phyloP scores from a whole-genome alignment of 1,140 invertebrate genomes.

The Grapholita molesta region DNA sequence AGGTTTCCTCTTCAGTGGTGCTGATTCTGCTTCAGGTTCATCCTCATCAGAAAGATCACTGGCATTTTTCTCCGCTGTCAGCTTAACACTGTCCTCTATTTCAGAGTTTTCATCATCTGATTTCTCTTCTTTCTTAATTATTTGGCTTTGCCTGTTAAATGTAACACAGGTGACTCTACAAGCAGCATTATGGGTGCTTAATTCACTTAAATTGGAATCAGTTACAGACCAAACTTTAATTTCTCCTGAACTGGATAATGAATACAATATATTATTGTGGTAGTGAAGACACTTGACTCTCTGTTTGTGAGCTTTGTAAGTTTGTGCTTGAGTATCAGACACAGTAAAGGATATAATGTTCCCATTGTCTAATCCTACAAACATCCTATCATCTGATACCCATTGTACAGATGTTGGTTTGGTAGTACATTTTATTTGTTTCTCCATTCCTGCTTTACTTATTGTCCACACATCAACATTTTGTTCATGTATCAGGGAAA shows the following conservation, averaged over 20 bases:
- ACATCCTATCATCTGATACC: constrained; percentile 80
- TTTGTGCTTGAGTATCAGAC: constrained; percentile 68
- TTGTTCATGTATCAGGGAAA: constrained; percentile 84
- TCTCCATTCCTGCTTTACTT: constrained; percentile 82
- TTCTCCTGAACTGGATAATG: constrained; percentile 86
- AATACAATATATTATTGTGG: constrained; percentile 77
- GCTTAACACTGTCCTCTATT: constrained; percentile 29
- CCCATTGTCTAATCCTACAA: constrained; percentile 86
- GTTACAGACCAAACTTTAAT: constrained; percentile 86
- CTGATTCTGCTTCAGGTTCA: constrained; percentile 25
- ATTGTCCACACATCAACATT: constrained; percentile 88
- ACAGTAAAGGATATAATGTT: constrained; percentile 82
- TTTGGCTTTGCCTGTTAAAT: constrained; percentile 68
- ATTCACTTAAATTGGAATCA: constrained; percentile 73
- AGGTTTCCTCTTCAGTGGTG: constrained; percentile 47
- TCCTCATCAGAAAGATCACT: constrained; percentile 42
- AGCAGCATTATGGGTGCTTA: constrained; percentile 76
- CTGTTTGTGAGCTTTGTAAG: constrained; percentile 80
- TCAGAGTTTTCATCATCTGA: constrained; percentile 36
- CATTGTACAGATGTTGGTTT: constrained; percentile 83
- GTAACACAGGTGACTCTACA: constrained; percentile 81
- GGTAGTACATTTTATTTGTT: constrained; percentile 79
- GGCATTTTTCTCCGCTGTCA: constrained; percentile 29
- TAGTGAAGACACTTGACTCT: constrained; percentile 84
- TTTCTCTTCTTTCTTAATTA: constrained; percentile 65